Evolutionary conservation across 2,797 vertebrate species (phyloP).

Genomic region (Acridotheres tristis): DNA sequence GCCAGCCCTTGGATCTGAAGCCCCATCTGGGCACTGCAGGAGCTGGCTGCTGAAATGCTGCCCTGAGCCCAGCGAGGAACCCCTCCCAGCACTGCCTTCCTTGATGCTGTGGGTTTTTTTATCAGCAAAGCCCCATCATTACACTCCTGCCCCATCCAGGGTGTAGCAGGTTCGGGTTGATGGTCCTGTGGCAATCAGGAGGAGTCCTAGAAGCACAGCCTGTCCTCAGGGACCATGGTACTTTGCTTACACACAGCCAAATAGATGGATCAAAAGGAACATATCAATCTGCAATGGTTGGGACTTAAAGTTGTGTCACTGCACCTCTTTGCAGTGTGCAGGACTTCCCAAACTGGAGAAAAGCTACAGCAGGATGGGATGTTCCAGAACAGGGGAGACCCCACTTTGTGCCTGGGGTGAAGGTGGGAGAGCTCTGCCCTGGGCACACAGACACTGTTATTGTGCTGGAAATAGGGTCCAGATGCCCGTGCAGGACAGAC

Average conservation of each 20-base stretch:
- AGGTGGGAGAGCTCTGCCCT: background rate
- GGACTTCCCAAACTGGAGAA: background rate
- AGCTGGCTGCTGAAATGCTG: background rate
- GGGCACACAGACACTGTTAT: background rate
- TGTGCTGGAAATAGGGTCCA: background rate
- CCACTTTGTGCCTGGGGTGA: background rate
- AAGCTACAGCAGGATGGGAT: background rate
- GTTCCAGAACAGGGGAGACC: background rate
- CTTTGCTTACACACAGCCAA: background rate
- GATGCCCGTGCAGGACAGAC: accelerated
- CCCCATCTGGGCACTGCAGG: background rate
- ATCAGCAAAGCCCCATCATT: background rate
- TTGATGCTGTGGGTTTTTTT: background rate
- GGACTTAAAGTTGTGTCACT: background rate
- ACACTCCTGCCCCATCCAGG: background rate
- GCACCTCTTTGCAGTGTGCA: background rate
- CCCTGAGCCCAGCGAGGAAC: background rate
- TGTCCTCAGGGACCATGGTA: accelerated
- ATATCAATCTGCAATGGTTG: background rate
- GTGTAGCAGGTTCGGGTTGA: background rate
- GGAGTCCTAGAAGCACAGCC: background rate
- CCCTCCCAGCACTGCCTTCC: background rate
- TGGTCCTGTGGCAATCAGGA: background rate
- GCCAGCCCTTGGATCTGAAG: background rate
- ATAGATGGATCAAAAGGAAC: background rate